phyloP scores from a whole-genome alignment of 2,888 invertebrate genomes.

The Leucophenga montana region DNA sequence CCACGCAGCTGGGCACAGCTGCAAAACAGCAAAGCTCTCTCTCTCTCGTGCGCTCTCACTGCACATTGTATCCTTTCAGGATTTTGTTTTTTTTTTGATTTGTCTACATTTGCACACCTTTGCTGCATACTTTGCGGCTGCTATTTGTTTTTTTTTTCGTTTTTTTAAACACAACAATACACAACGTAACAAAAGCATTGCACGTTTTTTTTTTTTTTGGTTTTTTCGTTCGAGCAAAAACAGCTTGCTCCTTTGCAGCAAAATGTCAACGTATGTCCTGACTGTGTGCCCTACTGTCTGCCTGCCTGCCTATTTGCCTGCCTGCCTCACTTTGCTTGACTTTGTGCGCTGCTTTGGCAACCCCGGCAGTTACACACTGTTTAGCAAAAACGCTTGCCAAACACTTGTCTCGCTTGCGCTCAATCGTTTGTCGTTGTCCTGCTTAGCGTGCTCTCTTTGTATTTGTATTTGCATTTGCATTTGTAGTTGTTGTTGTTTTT shows the following conservation, averaged over 20 bases:
- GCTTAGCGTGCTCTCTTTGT: neutral
- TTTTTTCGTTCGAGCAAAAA: neutral
- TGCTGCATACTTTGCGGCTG: conserved; percentile 25
- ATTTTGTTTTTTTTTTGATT: conserved; percentile 22
- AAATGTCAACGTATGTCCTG: conserved; percentile 47
- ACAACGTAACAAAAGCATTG: neutral
- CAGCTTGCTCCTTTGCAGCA: conserved; percentile 54
- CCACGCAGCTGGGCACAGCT: neutral
- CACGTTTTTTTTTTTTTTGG: conserved; percentile 1
- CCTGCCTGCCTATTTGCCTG: neutral
- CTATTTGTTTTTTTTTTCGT: conserved; percentile 30
- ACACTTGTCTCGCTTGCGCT: conserved; percentile 27
- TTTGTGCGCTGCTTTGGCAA: conserved; percentile 48
- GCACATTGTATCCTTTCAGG: neutral
- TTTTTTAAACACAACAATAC: neutral
- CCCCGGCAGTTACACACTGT: conserved; percentile 68
- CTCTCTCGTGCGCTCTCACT: neutral
- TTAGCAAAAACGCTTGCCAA: conserved; percentile 67
- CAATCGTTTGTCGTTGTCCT: neutral
- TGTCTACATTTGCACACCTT: conserved; percentile 20
- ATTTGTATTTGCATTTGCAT: conserved; percentile 1
- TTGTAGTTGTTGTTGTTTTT: conserved; percentile 31
- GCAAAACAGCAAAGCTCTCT: neutral
- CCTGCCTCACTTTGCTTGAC: conserved; percentile 14
- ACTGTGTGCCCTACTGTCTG: conserved; percentile 34